phyloP scores from a whole-genome alignment of 2,888 invertebrate genomes.

The Drosophila neotestacea region DNA sequence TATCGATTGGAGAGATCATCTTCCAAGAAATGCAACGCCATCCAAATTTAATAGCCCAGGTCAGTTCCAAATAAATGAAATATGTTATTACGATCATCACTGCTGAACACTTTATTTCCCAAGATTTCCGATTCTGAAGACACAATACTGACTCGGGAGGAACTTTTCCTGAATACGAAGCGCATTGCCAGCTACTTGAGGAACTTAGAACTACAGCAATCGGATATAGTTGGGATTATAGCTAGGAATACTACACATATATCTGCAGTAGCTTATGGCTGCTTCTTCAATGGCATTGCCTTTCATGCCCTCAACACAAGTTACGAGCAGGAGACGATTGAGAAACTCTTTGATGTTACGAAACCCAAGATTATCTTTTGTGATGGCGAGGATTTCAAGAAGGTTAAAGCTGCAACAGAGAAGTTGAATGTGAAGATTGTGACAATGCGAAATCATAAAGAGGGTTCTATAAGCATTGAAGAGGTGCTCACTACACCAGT shows the following conservation, averaged over 20 bases:
- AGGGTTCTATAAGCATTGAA: conserved; percentile 4
- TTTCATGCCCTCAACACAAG: conserved; percentile 46
- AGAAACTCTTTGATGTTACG: conserved; percentile 38
- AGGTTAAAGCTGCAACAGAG: conserved; percentile 18
- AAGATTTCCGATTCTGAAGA: conserved; percentile 52
- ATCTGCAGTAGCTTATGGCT: conserved; percentile 52
- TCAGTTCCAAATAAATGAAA: not conserved
- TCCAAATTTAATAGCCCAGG: conserved; percentile 31
- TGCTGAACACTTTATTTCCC: no score
- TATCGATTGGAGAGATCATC: conserved; percentile 47
- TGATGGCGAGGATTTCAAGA: conserved; percentile 33
- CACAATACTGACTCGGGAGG: conserved; percentile 32
- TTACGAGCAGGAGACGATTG: conserved; percentile 32
- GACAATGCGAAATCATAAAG: conserved; percentile 24
- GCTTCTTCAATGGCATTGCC: conserved; percentile 53
- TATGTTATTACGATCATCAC: no score
- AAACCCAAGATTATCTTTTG: conserved; percentile 50
- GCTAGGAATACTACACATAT: conserved; percentile 60
- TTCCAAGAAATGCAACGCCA: conserved; percentile 36
- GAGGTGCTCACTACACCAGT: conserved; percentile 13
- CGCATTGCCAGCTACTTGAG: conserved; percentile 50
- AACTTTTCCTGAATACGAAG: conserved; percentile 44
- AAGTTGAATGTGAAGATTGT: conserved; percentile 17
- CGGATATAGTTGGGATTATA: conserved; percentile 61
- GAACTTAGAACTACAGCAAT: conserved; percentile 41